Evolutionary conservation across 1,140 invertebrate genomes (phyloP).

Genomic region (Orius laevigatus): DNA sequence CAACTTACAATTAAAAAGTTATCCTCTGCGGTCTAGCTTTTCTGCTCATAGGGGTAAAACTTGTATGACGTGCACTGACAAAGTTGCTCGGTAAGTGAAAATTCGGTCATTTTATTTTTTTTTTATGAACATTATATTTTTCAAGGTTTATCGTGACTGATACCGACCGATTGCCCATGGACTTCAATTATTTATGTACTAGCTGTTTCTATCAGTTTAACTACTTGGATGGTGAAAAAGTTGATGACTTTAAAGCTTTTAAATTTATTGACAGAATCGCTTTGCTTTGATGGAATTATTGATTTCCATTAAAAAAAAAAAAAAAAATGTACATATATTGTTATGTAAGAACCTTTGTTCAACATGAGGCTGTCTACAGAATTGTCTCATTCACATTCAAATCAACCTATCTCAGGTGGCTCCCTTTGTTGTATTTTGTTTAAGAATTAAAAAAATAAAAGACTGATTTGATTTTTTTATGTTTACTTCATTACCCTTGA

Average conservation of each 20-base stretch:
- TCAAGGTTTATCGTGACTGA: slow-evolving; percentile 30
- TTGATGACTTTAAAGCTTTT: slow-evolving; percentile 37
- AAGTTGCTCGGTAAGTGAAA: slow-evolving; percentile 31
- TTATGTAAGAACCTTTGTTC: no score
- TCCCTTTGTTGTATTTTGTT: no score
- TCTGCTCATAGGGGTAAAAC: slow-evolving; percentile 26
- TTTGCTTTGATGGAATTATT: background rate
- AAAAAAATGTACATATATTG: no score
- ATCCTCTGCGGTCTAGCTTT: slow-evolving; percentile 34
- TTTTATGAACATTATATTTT: no score
- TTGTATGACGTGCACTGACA: slow-evolving; percentile 36
- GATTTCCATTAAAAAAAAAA: no score
- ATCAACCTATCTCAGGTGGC: no score
- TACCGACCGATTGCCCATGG: slow-evolving; percentile 40
- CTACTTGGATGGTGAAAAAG: slow-evolving; percentile 40
- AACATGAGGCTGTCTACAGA: no score
- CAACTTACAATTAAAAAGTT: slow-evolving; percentile 27
- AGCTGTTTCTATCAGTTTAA: slow-evolving; percentile 44
- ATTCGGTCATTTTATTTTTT: no score
- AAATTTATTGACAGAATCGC: slow-evolving; percentile 1
- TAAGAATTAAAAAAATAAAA: no score
- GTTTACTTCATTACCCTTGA: no score
- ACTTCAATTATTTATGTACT: slow-evolving; percentile 47
- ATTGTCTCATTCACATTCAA: no score
- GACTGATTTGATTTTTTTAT: no score